Base-by-base conservation (phyloP, 23 tunicate genomes). In the Ciona savignyi region DNA sequence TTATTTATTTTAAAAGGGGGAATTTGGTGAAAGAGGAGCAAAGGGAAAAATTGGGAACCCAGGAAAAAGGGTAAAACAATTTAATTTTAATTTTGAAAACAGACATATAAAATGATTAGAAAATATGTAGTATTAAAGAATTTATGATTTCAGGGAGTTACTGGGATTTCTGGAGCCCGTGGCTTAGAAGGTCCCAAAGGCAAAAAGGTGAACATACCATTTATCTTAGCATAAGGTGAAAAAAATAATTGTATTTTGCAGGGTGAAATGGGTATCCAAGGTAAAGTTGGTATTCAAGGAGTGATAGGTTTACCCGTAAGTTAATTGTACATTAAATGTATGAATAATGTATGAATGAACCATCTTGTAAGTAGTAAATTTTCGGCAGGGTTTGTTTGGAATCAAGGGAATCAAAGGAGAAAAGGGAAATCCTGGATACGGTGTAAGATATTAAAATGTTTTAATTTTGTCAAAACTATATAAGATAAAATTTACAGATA, bases 31-130 rank as follows among this genome's bases (percentile, higher is more conserved):
- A 42, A 42, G 56, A 6, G 83, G 83, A 51, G 6, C 35, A 2
- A 63, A 72, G 34, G 85, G 85, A 25, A 23, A 35, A 42, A 65
- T 35, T 66, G 86, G 86, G 2, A 24, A n/a, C n/a, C n/a, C n/a
- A n/a, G n/a, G n/a, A n/a, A n/a, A n/a, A n/a, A n/a, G n/a, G n/a
- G n/a, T n/a, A n/a, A n/a, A n/a, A n/a, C n/a, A n/a, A n/a, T n/a
- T n/a, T n/a, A n/a, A n/a, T n/a, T n/a, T n/a, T n/a, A n/a, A n/a
- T n/a, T n/a, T n/a, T n/a, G n/a, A n/a, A n/a, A n/a, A n/a, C n/a
- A n/a, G n/a, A n/a, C n/a, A n/a, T n/a, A n/a, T n/a, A n/a, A n/a
- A n/a, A n/a, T n/a, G n/a, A n/a, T n/a, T n/a, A n/a, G n/a, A n/a
- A n/a, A n/a, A n/a, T n/a, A 19, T 21, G 21, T 19, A 21, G 70